These are phyloP conservation scores for Stigmatopora argus DNA, from an alignment of 2,113 vertebrate genomes.

Conservation along the genomic window DNA sequence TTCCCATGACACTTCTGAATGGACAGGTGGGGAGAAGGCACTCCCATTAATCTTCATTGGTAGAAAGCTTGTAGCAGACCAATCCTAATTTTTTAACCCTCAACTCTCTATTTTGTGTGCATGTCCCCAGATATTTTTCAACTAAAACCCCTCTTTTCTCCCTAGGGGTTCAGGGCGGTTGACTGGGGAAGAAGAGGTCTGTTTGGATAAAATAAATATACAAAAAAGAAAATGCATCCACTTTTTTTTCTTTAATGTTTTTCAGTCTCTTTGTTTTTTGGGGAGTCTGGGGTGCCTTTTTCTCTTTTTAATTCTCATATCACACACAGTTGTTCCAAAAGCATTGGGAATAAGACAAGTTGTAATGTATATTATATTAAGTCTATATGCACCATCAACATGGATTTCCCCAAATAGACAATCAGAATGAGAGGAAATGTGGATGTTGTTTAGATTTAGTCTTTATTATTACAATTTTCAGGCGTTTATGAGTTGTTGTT, in stretches of 20 bases:
- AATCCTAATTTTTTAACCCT: slow-evolving; percentile 22
- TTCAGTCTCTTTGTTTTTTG: slow-evolving; percentile 19
- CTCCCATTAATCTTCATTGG: not conserved
- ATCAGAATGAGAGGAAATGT: not conserved
- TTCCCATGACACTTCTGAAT: slow-evolving; percentile 87
- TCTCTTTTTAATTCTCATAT: not conserved
- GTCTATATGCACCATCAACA: not conserved
- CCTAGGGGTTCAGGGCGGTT: slow-evolving; percentile 64
- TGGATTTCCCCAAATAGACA: not conserved
- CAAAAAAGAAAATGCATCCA: slow-evolving; percentile 31
- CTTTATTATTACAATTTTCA: not conserved
- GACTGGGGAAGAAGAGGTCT: slow-evolving; percentile 68
- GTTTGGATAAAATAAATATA: slow-evolving; percentile 55
- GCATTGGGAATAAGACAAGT: not conserved
- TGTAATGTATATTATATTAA: not conserved
- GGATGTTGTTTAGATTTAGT: not conserved
- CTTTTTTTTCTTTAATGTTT: slow-evolving; percentile 12
- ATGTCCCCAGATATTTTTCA: slow-evolving; percentile 40
- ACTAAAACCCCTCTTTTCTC: slow-evolving; percentile 60
- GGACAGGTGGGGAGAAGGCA: slow-evolving; percentile 74
- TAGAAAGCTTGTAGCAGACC: slow-evolving; percentile 15
- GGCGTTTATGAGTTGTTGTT: not conserved
- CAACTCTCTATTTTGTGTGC: slow-evolving; percentile 36
- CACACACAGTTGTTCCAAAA: slow-evolving; percentile 1
- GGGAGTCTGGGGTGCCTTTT: slow-evolving; percentile 31